These are phyloP conservation scores for Antheraea assamensis DNA, from an alignment of 2,888 invertebrate genomes.

Conservation along the genomic window DNA sequence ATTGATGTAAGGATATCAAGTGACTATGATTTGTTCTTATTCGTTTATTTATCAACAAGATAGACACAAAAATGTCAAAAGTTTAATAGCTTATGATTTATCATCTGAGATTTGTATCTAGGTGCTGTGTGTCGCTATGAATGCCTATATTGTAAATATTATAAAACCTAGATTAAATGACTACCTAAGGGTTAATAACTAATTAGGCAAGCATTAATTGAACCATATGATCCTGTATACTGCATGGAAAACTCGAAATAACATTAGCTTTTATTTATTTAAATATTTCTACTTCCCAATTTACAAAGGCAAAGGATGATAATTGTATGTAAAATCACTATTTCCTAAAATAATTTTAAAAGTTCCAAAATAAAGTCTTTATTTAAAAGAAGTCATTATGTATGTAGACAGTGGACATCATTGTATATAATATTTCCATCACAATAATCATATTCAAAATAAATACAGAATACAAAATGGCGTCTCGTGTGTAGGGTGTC, in stretches of 20 bases:
- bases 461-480: conserved; percentile 70
- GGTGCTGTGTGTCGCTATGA: not conserved
- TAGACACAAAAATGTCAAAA: no score
- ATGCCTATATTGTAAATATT: no score
- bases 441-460: conserved; percentile 53
- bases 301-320: not conserved
- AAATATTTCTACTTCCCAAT: not conserved
- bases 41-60: conserved; percentile 15
- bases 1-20: conserved; percentile 43
- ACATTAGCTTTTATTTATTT: no score
- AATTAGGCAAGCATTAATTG: not conserved
- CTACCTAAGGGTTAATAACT: no score
- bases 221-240: not conserved
- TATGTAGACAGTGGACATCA: conserved; percentile 13
- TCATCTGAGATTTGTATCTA: not conserved
- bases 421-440: conserved; percentile 42
- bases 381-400: conserved; percentile 5
- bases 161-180: no score
- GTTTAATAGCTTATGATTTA: no score
- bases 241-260: no score
- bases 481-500: conserved; percentile 62
- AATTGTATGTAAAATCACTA: not conserved
- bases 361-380: not conserved
- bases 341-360: not conserved
- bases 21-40: conserved; percentile 29